These are phyloP conservation scores for Conger conger DNA, from an alignment of 2,113 vertebrate species.

Conservation along the genomic window DNA sequence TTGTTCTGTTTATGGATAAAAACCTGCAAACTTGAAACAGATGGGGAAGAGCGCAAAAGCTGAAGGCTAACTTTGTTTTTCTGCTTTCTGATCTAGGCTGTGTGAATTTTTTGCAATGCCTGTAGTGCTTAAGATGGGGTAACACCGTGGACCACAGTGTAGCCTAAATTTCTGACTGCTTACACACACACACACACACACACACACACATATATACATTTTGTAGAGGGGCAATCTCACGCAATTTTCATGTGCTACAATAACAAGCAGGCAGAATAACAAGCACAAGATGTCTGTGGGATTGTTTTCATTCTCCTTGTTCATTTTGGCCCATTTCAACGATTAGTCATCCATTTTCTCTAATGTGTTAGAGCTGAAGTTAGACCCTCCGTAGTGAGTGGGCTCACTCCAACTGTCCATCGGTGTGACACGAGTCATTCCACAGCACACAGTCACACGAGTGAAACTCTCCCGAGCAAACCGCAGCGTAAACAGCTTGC, in stretches of 20 bases:
- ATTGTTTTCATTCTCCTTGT: background rate
- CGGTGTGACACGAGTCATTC: conserved; percentile 32
- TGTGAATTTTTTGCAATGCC: background rate
- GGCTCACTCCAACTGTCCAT: background rate
- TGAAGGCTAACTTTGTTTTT: background rate
- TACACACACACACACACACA: background rate
- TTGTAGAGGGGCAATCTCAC: background rate
- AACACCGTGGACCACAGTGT: background rate
- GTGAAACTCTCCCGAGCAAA: background rate
- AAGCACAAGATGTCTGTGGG: conserved; percentile 21
- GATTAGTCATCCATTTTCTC: conserved; percentile 17
- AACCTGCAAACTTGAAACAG: conserved; percentile 17
- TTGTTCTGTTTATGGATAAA: conserved; percentile 10
- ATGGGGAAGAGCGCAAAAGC: background rate
- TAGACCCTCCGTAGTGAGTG: background rate
- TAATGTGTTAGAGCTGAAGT: background rate
- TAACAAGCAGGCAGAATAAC: conserved; percentile 15
- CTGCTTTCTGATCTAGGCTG: background rate
- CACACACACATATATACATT: background rate
- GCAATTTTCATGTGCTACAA: background rate
- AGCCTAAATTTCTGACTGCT: background rate
- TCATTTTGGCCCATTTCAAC: background rate
- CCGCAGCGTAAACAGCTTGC: background rate
- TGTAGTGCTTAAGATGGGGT: background rate
- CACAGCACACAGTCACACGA: conserved; percentile 34